phyloP scores from a whole-genome alignment of 2,797 vertebrate species.

The Lithobates pipiens region DNA sequence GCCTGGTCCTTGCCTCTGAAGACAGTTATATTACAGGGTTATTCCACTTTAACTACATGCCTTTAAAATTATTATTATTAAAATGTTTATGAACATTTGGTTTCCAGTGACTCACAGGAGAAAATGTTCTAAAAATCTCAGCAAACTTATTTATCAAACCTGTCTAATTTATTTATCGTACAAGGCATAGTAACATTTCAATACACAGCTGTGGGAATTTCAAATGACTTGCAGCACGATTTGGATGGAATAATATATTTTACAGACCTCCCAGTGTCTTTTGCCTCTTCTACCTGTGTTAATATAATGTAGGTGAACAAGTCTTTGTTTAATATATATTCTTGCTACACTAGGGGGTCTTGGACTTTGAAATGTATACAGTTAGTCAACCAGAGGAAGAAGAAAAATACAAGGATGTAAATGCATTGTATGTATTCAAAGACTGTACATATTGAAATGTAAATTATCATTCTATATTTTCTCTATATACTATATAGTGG shows the following conservation, averaged over 20 bases:
- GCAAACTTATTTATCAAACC: conserved; percentile 49
- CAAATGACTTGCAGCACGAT: neutral
- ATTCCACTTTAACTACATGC: conserved; percentile 24
- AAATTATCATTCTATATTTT: conserved; percentile 87
- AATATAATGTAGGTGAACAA: conserved; percentile 6
- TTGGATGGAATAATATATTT: conserved; percentile 43
- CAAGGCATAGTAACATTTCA: conserved; percentile 26
- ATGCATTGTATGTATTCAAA: conserved; percentile 80
- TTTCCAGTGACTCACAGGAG: conserved; percentile 49
- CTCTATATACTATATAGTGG: conserved; percentile 81
- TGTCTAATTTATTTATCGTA: conserved; percentile 58
- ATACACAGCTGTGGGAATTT: neutral
- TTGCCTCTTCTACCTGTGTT: conserved; percentile 22
- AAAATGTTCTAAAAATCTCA: conserved; percentile 34
- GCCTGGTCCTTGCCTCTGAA: neutral
- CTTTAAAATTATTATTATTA: conserved; percentile 8
- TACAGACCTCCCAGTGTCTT: conserved; percentile 21
- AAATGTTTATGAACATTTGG: conserved; percentile 27
- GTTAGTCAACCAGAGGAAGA: conserved; percentile 23
- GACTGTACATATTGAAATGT: conserved; percentile 87
- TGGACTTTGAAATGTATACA: conserved; percentile 49
- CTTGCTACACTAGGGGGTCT: conserved; percentile 26
- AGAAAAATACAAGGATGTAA: conserved; percentile 70
- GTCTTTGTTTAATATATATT: conserved; percentile 39
- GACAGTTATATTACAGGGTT: conserved; percentile 15